A percentile compares a stretch with the other conserved stretches of the same genome.
These are phyloP conservation scores for Trissolcus basalis DNA, from an alignment of 1,140 invertebrate species.

Conservation along the genomic window DNA sequence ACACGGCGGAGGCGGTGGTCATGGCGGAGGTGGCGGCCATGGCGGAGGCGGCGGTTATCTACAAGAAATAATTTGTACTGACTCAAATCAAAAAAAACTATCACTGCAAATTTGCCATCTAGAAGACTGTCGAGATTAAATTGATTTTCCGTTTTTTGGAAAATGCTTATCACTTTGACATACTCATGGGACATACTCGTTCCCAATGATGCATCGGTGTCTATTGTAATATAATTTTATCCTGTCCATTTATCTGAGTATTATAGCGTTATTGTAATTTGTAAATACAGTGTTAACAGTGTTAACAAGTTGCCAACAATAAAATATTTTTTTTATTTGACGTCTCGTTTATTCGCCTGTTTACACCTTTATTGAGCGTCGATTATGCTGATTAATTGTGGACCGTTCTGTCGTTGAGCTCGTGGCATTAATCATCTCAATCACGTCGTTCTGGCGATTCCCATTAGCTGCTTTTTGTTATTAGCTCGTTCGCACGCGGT, in stretches of 20 bases:
- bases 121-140: slow-evolving; percentile 24
- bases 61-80: not conserved
- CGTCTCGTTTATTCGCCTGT: not conserved
- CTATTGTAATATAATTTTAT: slow-evolving; percentile 31
- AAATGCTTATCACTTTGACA: not conserved
- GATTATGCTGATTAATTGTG: not conserved
- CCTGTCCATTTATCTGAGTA: slow-evolving; percentile 13
- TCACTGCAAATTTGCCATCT: too few relatives aligned
- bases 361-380: not conserved
- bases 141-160: slow-evolving; percentile 24
- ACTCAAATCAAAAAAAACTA: not conserved
- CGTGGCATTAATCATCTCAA: too few relatives aligned
- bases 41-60: slow-evolving; percentile 6
- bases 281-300: slow-evolving; percentile 40
- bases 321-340: slow-evolving; percentile 29
- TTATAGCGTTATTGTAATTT: slow-evolving; percentile 30
- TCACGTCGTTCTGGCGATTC: too few relatives aligned
- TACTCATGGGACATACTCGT: too few relatives aligned
- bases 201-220: not conserved
- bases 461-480: too few relatives aligned
- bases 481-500: slow-evolving; percentile 1
- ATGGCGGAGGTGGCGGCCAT: not conserved
- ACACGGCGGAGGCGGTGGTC: not conserved
- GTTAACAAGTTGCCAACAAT: slow-evolving; percentile 29
- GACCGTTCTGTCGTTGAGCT: too few relatives aligned